Conservation (phyloP, 2,113 vertebrate species). For the Leptodactylus fuscus region DNA sequence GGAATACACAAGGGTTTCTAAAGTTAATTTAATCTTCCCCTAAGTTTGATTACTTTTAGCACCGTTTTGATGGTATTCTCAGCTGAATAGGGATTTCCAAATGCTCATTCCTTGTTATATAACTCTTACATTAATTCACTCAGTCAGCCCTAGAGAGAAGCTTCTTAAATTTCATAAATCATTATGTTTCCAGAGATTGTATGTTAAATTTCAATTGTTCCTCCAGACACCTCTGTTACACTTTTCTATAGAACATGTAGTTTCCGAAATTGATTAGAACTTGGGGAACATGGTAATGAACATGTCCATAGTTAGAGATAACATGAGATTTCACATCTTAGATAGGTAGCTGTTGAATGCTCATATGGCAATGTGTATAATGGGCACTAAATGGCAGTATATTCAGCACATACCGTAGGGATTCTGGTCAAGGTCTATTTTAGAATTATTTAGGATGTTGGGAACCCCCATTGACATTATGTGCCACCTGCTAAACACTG, state of each 20-base stretch:
- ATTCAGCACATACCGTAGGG: neutral
- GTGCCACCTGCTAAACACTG: too few relatives aligned
- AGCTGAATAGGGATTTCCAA: slow-evolving; percentile 51
- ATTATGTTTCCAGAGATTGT: slow-evolving; percentile 47
- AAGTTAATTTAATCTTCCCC: slow-evolving; percentile 57
- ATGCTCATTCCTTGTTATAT: slow-evolving; percentile 44
- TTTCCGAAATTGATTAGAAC: slow-evolving; percentile 18
- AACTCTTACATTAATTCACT: slow-evolving; percentile 51
- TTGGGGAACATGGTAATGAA: neutral
- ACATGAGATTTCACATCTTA: neutral
- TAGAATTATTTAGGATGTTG: neutral
- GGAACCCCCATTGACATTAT: too few relatives aligned
- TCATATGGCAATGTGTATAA: neutral
- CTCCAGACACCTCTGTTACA: neutral
- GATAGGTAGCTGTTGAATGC: neutral
- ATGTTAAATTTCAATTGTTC: slow-evolving; percentile 49
- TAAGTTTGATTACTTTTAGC: slow-evolving; percentile 57
- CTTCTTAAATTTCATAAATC: slow-evolving; percentile 38
- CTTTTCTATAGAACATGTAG: neutral
- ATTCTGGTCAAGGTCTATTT: neutral
- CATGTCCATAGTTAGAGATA: neutral
- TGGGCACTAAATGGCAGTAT: neutral
- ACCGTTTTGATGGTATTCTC: slow-evolving; percentile 54
- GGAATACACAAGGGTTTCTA: slow-evolving; percentile 41
- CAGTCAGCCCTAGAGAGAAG: slow-evolving; percentile 36